phyloP scores from a whole-genome alignment of 2,113 vertebrate species.

The Neolamprologus fasciatus region DNA sequence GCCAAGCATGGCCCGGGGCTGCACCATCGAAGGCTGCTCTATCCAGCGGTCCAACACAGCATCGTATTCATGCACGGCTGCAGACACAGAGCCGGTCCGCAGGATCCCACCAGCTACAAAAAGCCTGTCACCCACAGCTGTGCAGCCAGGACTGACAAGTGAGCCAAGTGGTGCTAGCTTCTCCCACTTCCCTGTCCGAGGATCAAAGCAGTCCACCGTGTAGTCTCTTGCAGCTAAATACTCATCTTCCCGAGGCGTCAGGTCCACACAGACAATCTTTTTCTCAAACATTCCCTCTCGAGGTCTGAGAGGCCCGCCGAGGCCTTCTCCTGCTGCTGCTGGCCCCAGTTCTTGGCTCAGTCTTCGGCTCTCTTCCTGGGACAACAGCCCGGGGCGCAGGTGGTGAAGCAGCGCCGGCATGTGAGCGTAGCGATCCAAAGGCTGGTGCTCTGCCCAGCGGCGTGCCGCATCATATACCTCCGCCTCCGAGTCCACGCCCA shows the following conservation, averaged over 20 bases:
- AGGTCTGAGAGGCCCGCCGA: conserved; percentile 70
- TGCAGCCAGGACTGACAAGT: conserved; percentile 72
- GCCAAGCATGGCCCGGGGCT: conserved; percentile 72
- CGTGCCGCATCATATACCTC: conserved; percentile 75
- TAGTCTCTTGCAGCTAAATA: conserved; percentile 59
- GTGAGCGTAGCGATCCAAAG: conserved; percentile 66
- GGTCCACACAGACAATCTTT: conserved; percentile 77
- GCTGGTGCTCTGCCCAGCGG: conserved; percentile 75
- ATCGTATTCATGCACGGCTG: conserved; percentile 74
- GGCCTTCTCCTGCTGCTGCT: conserved; percentile 52
- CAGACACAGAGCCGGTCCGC: conserved; percentile 69
- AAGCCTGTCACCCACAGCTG: conserved; percentile 69
- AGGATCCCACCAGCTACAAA: conserved; percentile 76
- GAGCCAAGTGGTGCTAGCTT: conserved; percentile 74
- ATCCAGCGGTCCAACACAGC: conserved; percentile 72
- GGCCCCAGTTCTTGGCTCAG: conserved; percentile 72
- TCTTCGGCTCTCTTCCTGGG: conserved; percentile 69
- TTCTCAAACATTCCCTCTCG: conserved; percentile 81
- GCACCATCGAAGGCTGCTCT: conserved; percentile 64
- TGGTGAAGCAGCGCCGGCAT: conserved; percentile 71
- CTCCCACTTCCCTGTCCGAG: conserved; percentile 77
- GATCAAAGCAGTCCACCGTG: conserved; percentile 75
- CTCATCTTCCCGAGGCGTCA: conserved; percentile 72
- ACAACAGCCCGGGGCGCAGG: conserved; percentile 73
- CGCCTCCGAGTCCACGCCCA: conserved; percentile 75